These are phyloP conservation scores for Aphyosemion australe DNA, from an alignment of 2,113 vertebrate species.

Conservation along the genomic window DNA sequence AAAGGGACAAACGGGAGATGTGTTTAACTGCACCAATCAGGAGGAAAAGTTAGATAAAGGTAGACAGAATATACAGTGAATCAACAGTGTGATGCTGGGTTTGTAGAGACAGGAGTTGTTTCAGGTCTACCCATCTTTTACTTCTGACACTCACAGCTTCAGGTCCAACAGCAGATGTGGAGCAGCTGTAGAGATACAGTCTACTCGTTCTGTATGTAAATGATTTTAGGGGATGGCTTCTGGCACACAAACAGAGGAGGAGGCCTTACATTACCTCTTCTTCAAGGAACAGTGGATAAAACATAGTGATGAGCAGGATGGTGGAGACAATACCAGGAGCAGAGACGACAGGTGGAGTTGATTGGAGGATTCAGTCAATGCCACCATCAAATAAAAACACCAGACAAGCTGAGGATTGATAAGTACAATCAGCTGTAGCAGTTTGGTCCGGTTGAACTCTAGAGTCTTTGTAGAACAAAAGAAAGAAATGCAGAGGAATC, in stretches of 20 bases:
- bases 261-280: conserved; percentile 13
- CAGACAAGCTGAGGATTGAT: conserved; percentile 31
- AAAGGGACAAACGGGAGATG: neutral
- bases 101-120: conserved; percentile 5
- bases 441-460: conserved; percentile 11
- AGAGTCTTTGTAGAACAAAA: conserved; percentile 18
- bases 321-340: conserved; percentile 17
- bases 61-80: conserved; percentile 17
- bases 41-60: conserved; percentile 21
- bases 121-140: conserved; percentile 11
- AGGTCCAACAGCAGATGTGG: conserved; percentile 23
- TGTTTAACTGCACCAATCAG: conserved; percentile 27
- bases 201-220: conserved; percentile 18
- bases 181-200: conserved; percentile 16
- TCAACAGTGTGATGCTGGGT: conserved; percentile 11
- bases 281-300: conserved; percentile 3
- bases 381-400: conserved; percentile 46
- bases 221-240: conserved; percentile 28
- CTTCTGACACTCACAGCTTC: conserved; percentile 25
- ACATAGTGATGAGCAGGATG: conserved; percentile 8
- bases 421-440: conserved; percentile 21
- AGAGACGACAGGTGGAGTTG: conserved; percentile 7
- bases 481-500: conserved; percentile 10
- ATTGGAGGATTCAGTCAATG: conserved; percentile 40
- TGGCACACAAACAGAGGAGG: conserved; percentile 14